Evolutionary conservation across 2,888 invertebrate genomes (phyloP), one percentile per base, ranked within the genome.

Genomic region (Amblyjoppa fuscipennis): DNA sequence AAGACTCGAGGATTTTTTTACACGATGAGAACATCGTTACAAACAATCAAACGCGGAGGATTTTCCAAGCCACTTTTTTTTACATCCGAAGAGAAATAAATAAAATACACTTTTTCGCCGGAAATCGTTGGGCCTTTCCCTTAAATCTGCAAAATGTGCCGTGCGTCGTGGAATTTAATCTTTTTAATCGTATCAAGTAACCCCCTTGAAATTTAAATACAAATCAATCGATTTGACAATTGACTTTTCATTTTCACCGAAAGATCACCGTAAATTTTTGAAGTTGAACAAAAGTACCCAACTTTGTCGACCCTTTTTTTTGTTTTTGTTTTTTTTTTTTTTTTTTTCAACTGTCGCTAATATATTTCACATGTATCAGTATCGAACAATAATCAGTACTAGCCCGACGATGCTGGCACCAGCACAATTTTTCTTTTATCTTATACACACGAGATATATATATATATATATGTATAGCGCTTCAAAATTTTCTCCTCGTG

Each of bases 391-490:
- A 79, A 79, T 59, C 11, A 13, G 16, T 64, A 20, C 25, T 49
- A 59, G 9, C n/a, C 51, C 41, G 16, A 38, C 69, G 61, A 84
- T 80, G 56, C 76, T 38, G 81, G 61, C 69, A 70, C 81, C 81
- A 38, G 76, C 59, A 73, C 49, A 70, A 68, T 69, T 84, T 13
- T 64, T 31, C 16, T 51, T n/a, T 41, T 69, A 28, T 51, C 38
- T 13, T 51, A 5, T 41, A 20, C 5, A 13, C 11, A 53, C 49
- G 13, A 5, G 11, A 75, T 20, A 20, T 20, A 20, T 13, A 5
- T n/a, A 75, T 13, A 11, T n/a, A 34, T 16, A 64, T 64, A 11
- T 61, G 31, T 16, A 3, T 45, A 49, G 5, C 31, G 34, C 31
- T 34, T 64, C 16, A 34, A 64, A 34, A 34, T 34, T 68, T 68